phyloP scores from a whole-genome alignment of 1,140 invertebrate genomes.

The Melanaphis sacchari region DNA sequence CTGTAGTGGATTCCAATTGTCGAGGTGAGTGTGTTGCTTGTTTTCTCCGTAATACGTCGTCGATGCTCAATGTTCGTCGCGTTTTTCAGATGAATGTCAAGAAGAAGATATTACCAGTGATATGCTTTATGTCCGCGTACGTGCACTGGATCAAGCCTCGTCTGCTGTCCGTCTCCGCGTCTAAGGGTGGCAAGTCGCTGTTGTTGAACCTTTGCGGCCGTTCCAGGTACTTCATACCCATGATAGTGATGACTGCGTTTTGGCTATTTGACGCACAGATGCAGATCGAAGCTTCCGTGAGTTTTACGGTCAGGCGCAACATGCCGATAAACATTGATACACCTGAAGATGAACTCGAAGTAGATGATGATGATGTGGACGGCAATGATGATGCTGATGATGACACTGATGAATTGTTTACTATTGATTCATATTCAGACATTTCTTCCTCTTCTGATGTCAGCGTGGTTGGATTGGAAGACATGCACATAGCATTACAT shows the following conservation, averaged over 20 bases:
- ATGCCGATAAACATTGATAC: neutral
- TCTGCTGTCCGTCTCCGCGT: neutral
- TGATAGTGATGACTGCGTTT: slow-evolving; percentile 46
- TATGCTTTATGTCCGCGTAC: slow-evolving; percentile 23
- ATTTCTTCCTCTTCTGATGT: neutral
- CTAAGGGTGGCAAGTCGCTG: slow-evolving; percentile 30
- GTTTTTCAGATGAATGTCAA: slow-evolving; percentile 23
- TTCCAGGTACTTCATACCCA: slow-evolving; percentile 31
- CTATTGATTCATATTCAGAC: neutral
- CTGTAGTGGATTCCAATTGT: neutral
- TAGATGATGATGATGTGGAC: neutral
- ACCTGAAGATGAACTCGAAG: neutral
- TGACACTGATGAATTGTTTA: neutral
- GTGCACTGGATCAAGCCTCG: slow-evolving; percentile 30
- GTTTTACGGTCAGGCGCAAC: slow-evolving; percentile 14
- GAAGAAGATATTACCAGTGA: neutral
- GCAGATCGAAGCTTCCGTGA: slow-evolving; percentile 25
- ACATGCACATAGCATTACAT: neutral
- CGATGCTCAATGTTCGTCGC: neutral
- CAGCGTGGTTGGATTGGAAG: neutral
- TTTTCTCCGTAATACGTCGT: neutral
- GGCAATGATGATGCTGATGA: neutral
- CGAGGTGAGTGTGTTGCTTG: neutral
- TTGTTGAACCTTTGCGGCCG: slow-evolving; percentile 22
- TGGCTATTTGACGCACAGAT: slow-evolving; percentile 43